These are phyloP conservation scores for Ailuropoda melanoleuca DNA, from an alignment of 2,113 vertebrate species.

Conservation along the genomic window DNA sequence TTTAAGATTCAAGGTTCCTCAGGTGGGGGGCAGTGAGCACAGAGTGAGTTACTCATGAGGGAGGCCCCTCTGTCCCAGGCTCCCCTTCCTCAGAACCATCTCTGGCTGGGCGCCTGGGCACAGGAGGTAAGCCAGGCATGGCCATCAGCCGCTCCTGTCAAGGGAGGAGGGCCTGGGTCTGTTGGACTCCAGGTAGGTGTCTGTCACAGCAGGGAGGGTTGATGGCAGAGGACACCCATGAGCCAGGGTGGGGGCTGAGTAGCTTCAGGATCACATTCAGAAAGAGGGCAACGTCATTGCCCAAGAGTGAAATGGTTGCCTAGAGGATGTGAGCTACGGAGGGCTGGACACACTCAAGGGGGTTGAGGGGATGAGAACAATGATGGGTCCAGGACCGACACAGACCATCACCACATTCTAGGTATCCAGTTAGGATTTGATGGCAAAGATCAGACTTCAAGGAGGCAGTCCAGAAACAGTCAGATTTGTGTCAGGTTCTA, in stretches of 20 bases:
- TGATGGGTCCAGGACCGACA: not conserved
- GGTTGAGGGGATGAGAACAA: fast-evolving
- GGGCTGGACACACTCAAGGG: not conserved
- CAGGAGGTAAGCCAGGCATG: not conserved
- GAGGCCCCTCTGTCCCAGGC: not conserved
- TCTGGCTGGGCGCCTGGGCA: not conserved
- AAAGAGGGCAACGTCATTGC: not conserved
- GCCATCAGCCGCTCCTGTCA: not conserved
- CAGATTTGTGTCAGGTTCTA: not conserved
- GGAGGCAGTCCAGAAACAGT: not conserved
- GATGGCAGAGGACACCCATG: not conserved
- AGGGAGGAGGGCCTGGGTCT: too few species aligned
- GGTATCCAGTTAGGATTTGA: fast-evolving
- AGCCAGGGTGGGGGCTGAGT: not conserved
- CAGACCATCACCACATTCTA: fast-evolving
- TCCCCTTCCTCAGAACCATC: not conserved
- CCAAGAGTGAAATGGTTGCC: not conserved
- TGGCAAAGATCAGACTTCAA: not conserved
- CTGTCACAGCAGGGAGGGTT: not conserved
- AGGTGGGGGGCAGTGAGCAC: not conserved
- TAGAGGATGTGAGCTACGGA: not conserved
- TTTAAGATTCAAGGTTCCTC: not conserved
- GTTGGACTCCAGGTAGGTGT: not conserved
- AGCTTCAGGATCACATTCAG: not conserved
- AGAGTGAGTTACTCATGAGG: not conserved